Evolutionary conservation across 2,797 vertebrate species (phyloP).

Genomic region (Lagorchestes hirsutus): DNA sequence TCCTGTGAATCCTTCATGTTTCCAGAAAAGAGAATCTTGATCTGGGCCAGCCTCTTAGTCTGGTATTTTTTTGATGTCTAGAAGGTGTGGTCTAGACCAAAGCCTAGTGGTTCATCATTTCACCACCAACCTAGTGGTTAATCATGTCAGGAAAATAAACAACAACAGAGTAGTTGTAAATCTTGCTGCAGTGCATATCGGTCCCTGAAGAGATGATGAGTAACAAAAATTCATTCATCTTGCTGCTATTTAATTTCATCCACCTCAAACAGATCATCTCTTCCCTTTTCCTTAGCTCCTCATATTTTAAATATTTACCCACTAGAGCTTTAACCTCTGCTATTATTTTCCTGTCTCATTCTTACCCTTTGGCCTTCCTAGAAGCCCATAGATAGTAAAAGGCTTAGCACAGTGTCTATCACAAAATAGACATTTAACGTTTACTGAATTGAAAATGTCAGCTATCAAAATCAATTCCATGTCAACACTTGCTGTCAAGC

Average conservation of each 20-base stretch:
- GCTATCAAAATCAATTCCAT: constrained; percentile 20
- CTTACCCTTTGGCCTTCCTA: constrained; percentile 22
- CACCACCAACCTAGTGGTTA: background rate
- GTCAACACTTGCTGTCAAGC: constrained; percentile 44
- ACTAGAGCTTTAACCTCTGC: constrained; percentile 15
- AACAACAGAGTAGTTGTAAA: background rate
- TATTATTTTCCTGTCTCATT: constrained; percentile 27
- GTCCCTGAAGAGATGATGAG: background rate
- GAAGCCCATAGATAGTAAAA: constrained; percentile 43
- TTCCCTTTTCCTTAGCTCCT: constrained; percentile 34
- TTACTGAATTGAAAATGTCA: background rate
- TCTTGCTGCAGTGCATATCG: background rate
- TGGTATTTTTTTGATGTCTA: background rate
- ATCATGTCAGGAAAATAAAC: constrained; percentile 27
- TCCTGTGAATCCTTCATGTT: background rate
- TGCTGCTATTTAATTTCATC: constrained; percentile 17
- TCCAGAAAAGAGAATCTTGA: background rate
- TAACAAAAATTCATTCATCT: background rate
- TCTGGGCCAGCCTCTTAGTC: background rate
- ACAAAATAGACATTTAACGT: background rate
- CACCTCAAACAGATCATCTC: background rate
- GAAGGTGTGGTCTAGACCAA: background rate
- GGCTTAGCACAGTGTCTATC: background rate
- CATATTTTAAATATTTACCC: background rate
- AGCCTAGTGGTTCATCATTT: background rate